phyloP scores from a whole-genome alignment of 1,140 invertebrate species.

The Scylla paramamosain region DNA sequence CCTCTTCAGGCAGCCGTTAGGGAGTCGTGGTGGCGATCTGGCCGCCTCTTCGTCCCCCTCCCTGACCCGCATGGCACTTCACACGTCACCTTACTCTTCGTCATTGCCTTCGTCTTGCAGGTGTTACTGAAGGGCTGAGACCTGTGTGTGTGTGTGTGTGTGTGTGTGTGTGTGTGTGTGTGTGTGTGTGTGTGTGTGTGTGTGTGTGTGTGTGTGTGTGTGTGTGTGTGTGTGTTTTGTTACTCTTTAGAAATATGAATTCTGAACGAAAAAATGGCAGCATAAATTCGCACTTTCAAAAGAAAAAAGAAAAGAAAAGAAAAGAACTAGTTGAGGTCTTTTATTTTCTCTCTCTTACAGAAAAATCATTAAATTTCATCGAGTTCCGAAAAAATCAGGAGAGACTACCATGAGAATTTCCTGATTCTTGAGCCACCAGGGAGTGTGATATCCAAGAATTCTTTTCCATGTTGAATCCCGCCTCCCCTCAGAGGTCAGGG shows the following conservation, averaged over 20 bases:
- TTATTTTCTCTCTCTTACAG: not conserved
- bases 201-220: not conserved
- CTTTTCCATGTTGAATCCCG: not conserved
- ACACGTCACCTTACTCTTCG: not conserved
- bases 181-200: constrained; percentile 44
- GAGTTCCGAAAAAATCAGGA: not conserved
- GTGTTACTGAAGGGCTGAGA: not conserved
- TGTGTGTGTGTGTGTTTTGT: not conserved
- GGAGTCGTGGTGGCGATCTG: too few relatives aligned
- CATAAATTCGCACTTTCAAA: not conserved
- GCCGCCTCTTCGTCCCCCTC: too few relatives aligned
- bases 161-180: constrained; percentile 43
- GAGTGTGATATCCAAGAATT: constrained; percentile 12
- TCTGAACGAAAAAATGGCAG: not conserved
- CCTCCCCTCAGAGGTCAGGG: not conserved
- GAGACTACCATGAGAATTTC: constrained; percentile 1
- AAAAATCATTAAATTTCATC: not conserved
- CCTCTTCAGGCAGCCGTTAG: too few relatives aligned
- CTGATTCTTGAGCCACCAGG: constrained; percentile 5
- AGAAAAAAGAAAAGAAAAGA: too few relatives aligned
- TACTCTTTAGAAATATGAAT: not conserved
- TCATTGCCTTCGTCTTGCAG: not conserved
- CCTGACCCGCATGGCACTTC: too few relatives aligned
- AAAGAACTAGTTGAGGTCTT: not conserved
- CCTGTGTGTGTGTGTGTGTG: not conserved